phyloP scores from a whole-genome alignment of 2,113 vertebrate species.

The Apistogramma diplotaenia region DNA sequence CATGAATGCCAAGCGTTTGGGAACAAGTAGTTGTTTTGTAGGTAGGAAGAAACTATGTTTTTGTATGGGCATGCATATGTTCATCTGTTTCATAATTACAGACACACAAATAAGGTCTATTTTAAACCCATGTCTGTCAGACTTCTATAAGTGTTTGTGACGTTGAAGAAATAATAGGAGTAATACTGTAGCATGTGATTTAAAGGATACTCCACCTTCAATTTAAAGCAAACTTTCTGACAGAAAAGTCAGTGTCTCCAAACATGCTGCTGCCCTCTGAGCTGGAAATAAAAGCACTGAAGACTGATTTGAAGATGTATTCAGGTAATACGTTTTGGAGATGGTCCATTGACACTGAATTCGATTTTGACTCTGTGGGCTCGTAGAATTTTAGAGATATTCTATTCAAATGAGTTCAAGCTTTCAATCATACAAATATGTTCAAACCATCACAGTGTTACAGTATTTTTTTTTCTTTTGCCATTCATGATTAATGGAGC shows the following conservation, averaged over 20 bases:
- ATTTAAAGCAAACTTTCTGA: not conserved
- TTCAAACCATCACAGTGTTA: not conserved
- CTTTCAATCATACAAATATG: constrained; percentile 11
- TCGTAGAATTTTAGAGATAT: not conserved
- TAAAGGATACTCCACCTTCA: not conserved
- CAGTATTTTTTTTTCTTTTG: not conserved
- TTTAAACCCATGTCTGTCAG: not conserved
- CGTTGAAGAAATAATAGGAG: not conserved
- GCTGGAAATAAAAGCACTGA: constrained; percentile 3
- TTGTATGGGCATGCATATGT: not conserved
- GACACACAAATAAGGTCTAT: not conserved
- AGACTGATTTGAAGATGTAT: constrained; percentile 11
- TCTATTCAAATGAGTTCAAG: constrained; percentile 17
- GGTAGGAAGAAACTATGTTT: not conserved
- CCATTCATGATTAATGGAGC: constrained; percentile 6
- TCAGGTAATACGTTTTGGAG: constrained; percentile 12
- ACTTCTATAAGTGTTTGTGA: not conserved
- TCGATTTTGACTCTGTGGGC: constrained; percentile 14
- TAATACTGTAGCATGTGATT: not conserved
- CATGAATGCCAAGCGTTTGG: constrained; percentile 48
- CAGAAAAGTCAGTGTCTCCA: not conserved
- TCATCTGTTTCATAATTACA: not conserved
- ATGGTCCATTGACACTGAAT: constrained; percentile 32
- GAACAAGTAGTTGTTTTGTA: constrained; percentile 19
- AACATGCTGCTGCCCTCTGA: not conserved